phyloP scores from a whole-genome alignment of 2,797 vertebrate genomes.

The Anguilla anguilla region DNA sequence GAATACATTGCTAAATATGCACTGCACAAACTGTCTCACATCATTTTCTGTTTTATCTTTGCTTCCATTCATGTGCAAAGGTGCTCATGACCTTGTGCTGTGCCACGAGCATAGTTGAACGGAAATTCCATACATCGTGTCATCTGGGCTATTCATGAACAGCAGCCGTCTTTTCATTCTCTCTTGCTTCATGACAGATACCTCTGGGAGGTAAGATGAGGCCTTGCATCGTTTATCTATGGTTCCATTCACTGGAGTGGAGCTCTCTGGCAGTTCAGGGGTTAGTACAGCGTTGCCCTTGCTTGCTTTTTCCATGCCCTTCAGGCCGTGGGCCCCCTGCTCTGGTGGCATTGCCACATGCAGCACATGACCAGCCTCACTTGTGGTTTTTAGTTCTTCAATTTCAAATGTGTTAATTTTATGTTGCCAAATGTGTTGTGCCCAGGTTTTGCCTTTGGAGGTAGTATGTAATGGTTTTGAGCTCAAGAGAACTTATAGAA shows the following conservation, averaged over 20 bases:
- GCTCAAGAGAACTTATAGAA: neutral
- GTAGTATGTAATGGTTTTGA: neutral
- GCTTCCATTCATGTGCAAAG: neutral
- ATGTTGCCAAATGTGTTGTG: neutral
- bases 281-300: neutral
- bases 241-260: neutral
- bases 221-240: neutral
- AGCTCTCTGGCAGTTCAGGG: neutral
- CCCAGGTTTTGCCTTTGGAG: neutral
- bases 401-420: neutral
- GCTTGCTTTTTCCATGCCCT: constrained; percentile 7
- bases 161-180: neutral
- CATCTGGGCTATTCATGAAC: neutral
- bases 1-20: neutral
- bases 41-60: neutral
- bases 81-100: neutral
- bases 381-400: neutral
- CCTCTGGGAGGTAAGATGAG: neutral
- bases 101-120: neutral
- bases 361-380: neutral
- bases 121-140: neutral
- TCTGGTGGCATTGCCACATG: neutral
- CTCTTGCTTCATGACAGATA: neutral
- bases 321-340: neutral
- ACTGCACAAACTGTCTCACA: neutral